These are phyloP conservation scores for Trichonephila clavata DNA, from an alignment of 1,140 invertebrate genomes.

Conservation along the genomic window DNA sequence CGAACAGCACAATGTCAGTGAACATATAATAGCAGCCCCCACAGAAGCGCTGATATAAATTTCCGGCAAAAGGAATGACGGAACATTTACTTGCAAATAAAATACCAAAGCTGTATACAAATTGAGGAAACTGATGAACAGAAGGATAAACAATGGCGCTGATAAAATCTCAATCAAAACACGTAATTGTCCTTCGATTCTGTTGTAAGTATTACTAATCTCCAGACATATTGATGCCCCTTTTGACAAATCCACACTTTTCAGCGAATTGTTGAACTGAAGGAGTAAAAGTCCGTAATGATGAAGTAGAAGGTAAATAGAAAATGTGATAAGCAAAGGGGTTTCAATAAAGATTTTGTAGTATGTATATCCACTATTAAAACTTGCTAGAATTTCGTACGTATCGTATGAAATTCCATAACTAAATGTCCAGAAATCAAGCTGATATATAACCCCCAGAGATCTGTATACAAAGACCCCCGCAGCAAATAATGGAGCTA, in stretches of 20 bases:
- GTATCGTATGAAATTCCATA: neutral
- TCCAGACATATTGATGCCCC: neutral
- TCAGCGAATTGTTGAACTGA: neutral
- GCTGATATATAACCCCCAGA: neutral
- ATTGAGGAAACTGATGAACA: neutral
- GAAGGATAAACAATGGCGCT: neutral
- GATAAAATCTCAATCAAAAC: neutral
- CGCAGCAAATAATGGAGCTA: neutral
- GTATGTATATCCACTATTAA: neutral
- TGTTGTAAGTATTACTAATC: neutral
- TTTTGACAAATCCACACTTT: too few relatives aligned
- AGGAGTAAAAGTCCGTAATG: neutral
- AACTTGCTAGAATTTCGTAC: neutral
- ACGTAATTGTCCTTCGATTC: neutral
- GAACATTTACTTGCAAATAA: too few relatives aligned
- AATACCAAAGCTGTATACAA: too few relatives aligned
- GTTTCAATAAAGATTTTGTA: neutral
- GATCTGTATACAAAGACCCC: neutral
- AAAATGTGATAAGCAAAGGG: neutral
- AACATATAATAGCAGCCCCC: too few relatives aligned
- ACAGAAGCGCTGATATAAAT: too few relatives aligned
- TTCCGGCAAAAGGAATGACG: too few relatives aligned
- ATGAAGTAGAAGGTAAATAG: neutral
- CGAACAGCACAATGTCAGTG: too few relatives aligned
- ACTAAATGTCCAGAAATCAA: neutral